These are phyloP conservation scores for Odontocerum albicorne DNA, from an alignment of 2,888 invertebrate species.

Conservation along the genomic window DNA sequence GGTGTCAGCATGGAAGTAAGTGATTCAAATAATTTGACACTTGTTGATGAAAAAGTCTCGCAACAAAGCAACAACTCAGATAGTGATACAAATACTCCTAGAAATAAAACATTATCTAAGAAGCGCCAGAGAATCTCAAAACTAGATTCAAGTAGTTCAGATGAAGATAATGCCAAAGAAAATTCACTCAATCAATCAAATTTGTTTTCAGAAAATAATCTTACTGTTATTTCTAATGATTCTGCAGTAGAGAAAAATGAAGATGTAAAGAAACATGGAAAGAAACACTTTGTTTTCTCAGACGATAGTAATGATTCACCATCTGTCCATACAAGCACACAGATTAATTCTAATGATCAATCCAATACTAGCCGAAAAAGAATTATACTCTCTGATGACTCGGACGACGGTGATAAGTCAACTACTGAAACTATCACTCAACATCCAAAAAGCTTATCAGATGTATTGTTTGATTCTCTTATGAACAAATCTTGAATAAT, in stretches of 20 bases:
- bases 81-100: constrained; percentile 5
- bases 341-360: background rate
- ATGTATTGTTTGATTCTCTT: constrained; percentile 8
- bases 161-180: constrained; percentile 7
- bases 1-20: background rate
- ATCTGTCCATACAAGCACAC: constrained; percentile 14
- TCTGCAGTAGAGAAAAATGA: background rate
- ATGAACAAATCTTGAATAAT: background rate
- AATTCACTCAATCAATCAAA: constrained; percentile 8
- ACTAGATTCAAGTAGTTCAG: constrained; percentile 11
- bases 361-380: background rate
- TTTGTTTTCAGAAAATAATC: background rate
- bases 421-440: background rate
- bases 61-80: background rate
- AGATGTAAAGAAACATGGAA: constrained; percentile 1
- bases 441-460: background rate
- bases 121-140: background rate
- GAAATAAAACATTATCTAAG: background rate
- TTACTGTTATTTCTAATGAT: background rate
- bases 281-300: constrained; percentile 7
- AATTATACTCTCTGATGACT: constrained; percentile 1
- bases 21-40: background rate
- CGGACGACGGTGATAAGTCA: background rate
- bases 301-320: constrained; percentile 19
- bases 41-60: background rate